Conservation (phyloP, 1,140 invertebrate species). For the Heliconius hermathena region DNA sequence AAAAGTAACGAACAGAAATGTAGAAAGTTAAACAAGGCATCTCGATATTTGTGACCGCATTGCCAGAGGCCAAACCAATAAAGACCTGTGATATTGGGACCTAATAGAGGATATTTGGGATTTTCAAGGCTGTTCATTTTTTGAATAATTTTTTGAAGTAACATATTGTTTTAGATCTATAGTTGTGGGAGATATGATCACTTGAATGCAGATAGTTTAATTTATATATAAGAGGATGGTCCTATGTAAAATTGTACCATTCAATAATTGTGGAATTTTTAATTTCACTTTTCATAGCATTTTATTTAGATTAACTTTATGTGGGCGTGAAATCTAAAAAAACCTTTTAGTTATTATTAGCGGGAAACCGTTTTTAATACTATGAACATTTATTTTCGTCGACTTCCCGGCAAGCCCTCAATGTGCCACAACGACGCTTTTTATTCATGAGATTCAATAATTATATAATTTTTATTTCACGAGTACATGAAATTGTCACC, state of each 20-base stretch:
- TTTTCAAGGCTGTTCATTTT: conserved; percentile 48
- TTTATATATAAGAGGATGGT: neutral
- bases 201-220: neutral
- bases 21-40: conserved; percentile 43
- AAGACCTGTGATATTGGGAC: conserved; percentile 60
- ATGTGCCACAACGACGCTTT: neutral
- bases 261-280: neutral
- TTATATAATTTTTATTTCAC: neutral
- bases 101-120: conserved; percentile 57
- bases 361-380: neutral
- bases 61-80: conserved; percentile 60
- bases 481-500: no score
- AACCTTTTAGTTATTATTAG: no score
- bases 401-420: neutral
- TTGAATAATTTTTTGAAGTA: conserved; percentile 29
- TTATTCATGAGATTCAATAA: no score
- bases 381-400: neutral
- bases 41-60: conserved; percentile 42
- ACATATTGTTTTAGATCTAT: neutral
- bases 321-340: no score
- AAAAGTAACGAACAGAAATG: conserved; percentile 51
- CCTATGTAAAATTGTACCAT: neutral
- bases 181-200: neutral
- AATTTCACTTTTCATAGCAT: neutral
- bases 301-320: no score